Evolutionary conservation across 2,113 vertebrate species (phyloP).

Genomic region (Stegastes partitus): DNA sequence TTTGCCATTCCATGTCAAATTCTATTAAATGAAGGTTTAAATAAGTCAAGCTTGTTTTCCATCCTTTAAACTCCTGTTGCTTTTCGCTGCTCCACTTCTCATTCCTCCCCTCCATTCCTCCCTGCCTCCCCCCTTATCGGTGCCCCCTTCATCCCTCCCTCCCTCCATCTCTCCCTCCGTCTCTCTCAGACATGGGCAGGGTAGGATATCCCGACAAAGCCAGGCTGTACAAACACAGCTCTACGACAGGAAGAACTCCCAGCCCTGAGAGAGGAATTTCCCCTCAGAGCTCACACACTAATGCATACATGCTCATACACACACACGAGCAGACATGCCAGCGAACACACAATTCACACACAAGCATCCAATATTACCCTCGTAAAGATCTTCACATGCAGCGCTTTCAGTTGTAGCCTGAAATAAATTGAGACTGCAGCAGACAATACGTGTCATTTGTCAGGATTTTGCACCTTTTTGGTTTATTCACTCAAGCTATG

Average conservation of each 20-base stretch:
- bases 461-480: constrained; percentile 18
- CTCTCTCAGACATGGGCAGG: constrained; percentile 80
- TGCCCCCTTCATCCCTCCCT: constrained; percentile 43
- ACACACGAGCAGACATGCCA: constrained; percentile 6
- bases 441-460: constrained; percentile 31
- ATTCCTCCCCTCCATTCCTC: background rate
- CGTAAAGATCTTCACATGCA: constrained; percentile 21
- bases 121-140: constrained; percentile 8
- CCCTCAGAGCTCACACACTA: constrained; percentile 74
- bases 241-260: constrained; percentile 87
- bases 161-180: constrained; percentile 27
- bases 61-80: constrained; percentile 27
- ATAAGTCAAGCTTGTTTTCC: constrained; percentile 24
- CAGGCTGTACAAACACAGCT: constrained; percentile 88
- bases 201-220: constrained; percentile 88
- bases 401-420: constrained; percentile 31
- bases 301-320: constrained; percentile 50
- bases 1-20: constrained; percentile 31
- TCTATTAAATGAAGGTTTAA: constrained; percentile 49
- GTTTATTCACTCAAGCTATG: constrained; percentile 8
- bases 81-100: constrained; percentile 17
- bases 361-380: constrained; percentile 17
- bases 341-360: constrained; percentile 4
- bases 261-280: constrained; percentile 87
- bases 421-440: constrained; percentile 36